These are phyloP conservation scores for Holothuria glaberrima DNA, from an alignment of 35 echinoderm and acorn worm species.

Conservation along the genomic window DNA sequence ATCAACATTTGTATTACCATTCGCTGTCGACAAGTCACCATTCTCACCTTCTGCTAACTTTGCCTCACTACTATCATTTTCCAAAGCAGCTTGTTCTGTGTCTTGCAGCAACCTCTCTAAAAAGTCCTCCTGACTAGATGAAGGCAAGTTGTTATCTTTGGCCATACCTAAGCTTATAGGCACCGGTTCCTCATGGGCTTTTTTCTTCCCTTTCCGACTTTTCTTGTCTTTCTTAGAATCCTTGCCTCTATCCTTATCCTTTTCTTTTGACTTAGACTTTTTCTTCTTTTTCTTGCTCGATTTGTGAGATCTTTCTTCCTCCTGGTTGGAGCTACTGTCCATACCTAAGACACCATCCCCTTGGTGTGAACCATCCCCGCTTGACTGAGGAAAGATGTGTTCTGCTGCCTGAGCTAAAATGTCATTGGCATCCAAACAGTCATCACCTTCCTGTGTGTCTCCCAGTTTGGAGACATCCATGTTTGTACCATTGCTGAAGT, in stretches of 20 bases:
- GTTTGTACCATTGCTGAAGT: background rate
- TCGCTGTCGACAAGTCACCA: background rate
- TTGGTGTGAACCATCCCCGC: background rate
- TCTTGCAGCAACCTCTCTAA: slow-evolving; percentile 40
- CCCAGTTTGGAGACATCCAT: background rate
- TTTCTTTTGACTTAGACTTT: slow-evolving; percentile 26
- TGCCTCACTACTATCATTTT: background rate
- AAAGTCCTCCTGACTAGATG: background rate
- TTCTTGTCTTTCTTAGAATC: slow-evolving; percentile 51
- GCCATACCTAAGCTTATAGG: background rate
- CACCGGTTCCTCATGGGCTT: slow-evolving; percentile 9
- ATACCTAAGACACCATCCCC: background rate
- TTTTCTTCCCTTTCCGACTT: slow-evolving; percentile 30
- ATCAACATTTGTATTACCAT: background rate
- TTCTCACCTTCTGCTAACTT: background rate
- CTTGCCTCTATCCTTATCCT: slow-evolving; percentile 46
- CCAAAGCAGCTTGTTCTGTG: slow-evolving; percentile 9
- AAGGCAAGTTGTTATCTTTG: slow-evolving; percentile 31
- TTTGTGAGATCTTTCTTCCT: slow-evolving; percentile 43
- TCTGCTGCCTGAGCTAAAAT: slow-evolving; percentile 58
- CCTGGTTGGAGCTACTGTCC: slow-evolving; percentile 50
- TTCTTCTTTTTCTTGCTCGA: slow-evolving; percentile 52
- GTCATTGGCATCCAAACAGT: slow-evolving; percentile 15
- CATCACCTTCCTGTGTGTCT: background rate
- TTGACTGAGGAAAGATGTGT: slow-evolving; percentile 15